A percentile compares a stretch with the other conserved stretches of the same genome.
Conservation (phyloP, 2,888 invertebrate species). For the Chouioia cunea region DNA sequence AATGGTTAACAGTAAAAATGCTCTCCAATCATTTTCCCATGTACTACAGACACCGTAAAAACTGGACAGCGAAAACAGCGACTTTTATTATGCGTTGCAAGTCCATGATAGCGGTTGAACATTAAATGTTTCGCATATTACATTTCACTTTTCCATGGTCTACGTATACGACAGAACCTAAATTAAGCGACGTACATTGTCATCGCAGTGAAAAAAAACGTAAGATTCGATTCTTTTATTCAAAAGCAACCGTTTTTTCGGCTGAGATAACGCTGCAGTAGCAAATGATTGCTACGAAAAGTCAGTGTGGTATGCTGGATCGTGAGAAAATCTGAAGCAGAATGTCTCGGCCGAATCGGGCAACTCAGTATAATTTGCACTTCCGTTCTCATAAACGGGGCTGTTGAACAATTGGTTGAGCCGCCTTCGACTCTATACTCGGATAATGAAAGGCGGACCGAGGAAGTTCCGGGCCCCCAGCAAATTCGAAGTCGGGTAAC, state of each 20-base stretch:
- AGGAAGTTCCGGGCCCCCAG: conserved; percentile 37
- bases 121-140: too few relatives aligned
- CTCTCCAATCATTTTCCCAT: too few relatives aligned
- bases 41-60: too few relatives aligned
- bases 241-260: conserved; percentile 17
- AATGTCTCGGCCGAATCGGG: neutral
- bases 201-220: too few relatives aligned
- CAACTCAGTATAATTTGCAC: conserved; percentile 62
- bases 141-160: too few relatives aligned
- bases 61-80: too few relatives aligned
- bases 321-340: conserved; percentile 60
- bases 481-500: conserved; percentile 29
- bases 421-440: conserved; percentile 6
- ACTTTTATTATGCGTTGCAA: too few relatives aligned
- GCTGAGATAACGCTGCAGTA: conserved; percentile 5
- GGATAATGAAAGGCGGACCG: conserved; percentile 5
- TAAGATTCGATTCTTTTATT: too few relatives aligned
- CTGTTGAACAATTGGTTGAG: conserved; percentile 50
- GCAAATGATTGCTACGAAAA: neutral
- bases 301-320: conserved; percentile 47
- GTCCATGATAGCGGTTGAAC: too few relatives aligned
- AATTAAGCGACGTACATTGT: too few relatives aligned
- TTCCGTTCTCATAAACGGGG: conserved; percentile 64
- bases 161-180: too few relatives aligned
- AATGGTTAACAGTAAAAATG: too few relatives aligned